Conservation (phyloP, 2,888 invertebrate species). For the Eupithecia pulchellata region DNA sequence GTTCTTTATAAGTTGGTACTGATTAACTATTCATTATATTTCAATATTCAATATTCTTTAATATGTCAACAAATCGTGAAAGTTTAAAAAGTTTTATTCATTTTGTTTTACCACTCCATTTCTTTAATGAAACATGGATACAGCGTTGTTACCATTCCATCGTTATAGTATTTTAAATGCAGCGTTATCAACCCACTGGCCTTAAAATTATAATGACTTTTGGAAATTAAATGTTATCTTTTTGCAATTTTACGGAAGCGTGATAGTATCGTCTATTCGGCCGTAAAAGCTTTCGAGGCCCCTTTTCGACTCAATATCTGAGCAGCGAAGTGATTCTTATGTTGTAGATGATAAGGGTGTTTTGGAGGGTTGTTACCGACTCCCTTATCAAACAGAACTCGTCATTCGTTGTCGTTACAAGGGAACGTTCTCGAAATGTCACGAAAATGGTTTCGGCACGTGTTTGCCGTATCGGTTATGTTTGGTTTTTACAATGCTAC, state of each 20-base stretch:
- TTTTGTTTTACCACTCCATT: too few species aligned
- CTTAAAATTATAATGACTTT: slow-evolving; percentile 45
- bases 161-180: slow-evolving; percentile 31
- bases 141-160: slow-evolving; percentile 23
- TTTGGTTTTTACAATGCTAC: slow-evolving; percentile 66
- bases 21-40: too few species aligned
- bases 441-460: slow-evolving; percentile 74
- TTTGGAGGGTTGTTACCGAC: slow-evolving; percentile 12
- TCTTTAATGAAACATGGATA: slow-evolving; percentile 14
- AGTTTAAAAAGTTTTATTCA: too few species aligned
- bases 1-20: too few species aligned
- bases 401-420: slow-evolving; percentile 71
- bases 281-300: slow-evolving; percentile 48
- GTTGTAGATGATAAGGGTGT: slow-evolving; percentile 19
- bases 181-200: slow-evolving; percentile 33
- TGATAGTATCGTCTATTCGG: slow-evolving; percentile 46
- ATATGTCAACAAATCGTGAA: too few species aligned
- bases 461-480: slow-evolving; percentile 67
- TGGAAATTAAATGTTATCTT: slow-evolving; percentile 47
- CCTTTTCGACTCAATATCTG: slow-evolving; percentile 25
- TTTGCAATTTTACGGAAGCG: slow-evolving; percentile 40
- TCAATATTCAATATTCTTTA: too few species aligned
- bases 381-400: slow-evolving; percentile 52
- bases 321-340: slow-evolving; percentile 17
- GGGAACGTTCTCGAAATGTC: slow-evolving; percentile 65